Percentiles rank a stretch among this genome's conserved stretches.
phyloP scores from a whole-genome alignment of 2,888 invertebrate genomes.

The Diaphora mendica region DNA sequence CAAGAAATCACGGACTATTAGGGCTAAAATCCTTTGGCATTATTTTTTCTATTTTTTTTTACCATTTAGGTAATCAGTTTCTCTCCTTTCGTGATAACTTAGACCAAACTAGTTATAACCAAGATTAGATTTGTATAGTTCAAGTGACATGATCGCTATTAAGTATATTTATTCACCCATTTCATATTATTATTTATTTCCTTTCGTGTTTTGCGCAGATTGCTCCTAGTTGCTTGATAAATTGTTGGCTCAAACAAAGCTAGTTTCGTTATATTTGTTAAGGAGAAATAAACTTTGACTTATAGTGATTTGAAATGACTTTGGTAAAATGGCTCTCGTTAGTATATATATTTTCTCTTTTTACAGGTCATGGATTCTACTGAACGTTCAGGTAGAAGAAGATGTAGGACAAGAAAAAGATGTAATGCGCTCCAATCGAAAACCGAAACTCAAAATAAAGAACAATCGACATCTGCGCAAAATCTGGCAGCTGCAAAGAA shows the following conservation, averaged over 20 bases:
- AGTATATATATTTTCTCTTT: neutral
- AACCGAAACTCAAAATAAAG: neutral
- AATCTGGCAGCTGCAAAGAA: neutral
- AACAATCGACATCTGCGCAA: neutral
- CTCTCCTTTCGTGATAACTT: neutral
- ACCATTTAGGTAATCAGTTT: neutral
- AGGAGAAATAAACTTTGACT: neutral
- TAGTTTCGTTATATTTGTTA: too few relatives aligned
- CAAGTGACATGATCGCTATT: neutral
- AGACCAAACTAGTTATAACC: neutral
- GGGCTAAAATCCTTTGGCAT: neutral
- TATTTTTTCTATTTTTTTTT: neutral
- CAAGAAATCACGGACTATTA: too few relatives aligned
- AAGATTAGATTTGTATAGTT: neutral
- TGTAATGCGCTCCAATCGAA: neutral
- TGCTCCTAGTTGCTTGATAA: neutral
- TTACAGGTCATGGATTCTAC: constrained; percentile 4
- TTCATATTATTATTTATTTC: neutral
- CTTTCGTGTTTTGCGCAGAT: neutral
- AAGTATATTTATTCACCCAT: neutral
- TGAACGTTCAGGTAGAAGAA: neutral
- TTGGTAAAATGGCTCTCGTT: neutral
- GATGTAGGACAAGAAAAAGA: neutral
- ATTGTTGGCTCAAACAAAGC: neutral
- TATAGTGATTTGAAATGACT: neutral